Base-by-base conservation (phyloP, 2,888 invertebrate species). In the Trichogramma evanescens region DNA sequence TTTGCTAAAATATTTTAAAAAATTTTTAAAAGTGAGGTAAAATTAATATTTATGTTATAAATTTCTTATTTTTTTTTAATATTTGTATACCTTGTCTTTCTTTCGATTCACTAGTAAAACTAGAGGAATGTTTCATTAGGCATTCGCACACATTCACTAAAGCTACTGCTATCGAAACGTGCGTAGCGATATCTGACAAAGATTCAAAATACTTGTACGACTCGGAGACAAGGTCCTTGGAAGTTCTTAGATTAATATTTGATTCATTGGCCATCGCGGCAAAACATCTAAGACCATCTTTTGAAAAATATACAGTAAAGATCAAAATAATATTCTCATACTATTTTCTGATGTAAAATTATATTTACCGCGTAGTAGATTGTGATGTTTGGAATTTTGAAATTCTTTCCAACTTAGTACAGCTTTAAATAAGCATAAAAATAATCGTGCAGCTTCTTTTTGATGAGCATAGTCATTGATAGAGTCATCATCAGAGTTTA, bases 351-450 rank as follows among this genome's bases (percentile, higher is more conserved):
- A 54, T 41, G 10, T 3, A 40, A 26, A 54, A 45, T 42, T 38
- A 41, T 40, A 65, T 56, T 13, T 65, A 78, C 78, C 74, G 61
- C 74, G 69, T 42, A 79, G 66, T 58, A 77, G 66, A 10, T 62
- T 62, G 48, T 71, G 70, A 56, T 77, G 73, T 13, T 69, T 72
- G 6, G 72, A 79, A 68, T 80, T 83, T 63, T 79, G 79, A 70
- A 87, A 86, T 58, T 83, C 85, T 72, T 83, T 80, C 88, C 87
- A 84, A 70, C 83, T 83, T 62, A 86, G 86, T 68, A 83, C 83
- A 54, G 80, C 80, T 4, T 82, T 80, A n/a, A 83, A 74, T 51
- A 86, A 74, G 41, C 79, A 80, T 54, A 86, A 80, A 55, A 86
- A 79, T 51, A 82, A 72, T 52, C 82, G 83, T 49, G 84, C 79